These are phyloP conservation scores for Litoditis marina DNA, from an alignment of 2,888 invertebrate species.

Conservation along the genomic window DNA sequence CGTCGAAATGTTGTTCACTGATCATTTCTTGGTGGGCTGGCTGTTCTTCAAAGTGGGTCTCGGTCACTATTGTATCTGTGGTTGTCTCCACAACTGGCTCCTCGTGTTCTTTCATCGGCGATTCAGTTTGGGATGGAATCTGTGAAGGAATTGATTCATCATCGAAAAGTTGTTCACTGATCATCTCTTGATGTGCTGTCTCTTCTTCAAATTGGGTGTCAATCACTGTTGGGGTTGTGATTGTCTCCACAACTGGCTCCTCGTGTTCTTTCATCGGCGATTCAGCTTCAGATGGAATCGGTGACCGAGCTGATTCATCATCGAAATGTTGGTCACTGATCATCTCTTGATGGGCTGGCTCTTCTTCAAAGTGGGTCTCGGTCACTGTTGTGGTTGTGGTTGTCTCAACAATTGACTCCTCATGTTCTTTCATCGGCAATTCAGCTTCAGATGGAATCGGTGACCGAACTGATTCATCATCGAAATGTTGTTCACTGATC, in stretches of 20 bases:
- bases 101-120: not conserved
- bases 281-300: too few species aligned
- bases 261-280: constrained; percentile 2
- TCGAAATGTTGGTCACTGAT: too few species aligned
- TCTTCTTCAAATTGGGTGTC: not conserved
- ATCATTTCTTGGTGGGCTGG: too few species aligned
- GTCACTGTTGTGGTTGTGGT: not conserved
- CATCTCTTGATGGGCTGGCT: too few species aligned
- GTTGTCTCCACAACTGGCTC: not conserved
- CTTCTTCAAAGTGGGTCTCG: too few species aligned
- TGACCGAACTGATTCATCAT: too few species aligned
- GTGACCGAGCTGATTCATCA: too few species aligned
- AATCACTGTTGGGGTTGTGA: not conserved
- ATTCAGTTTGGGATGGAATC: not conserved
- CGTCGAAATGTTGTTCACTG: too few species aligned
- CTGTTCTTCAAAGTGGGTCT: not conserved
- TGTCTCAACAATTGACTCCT: constrained; percentile 13
- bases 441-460: too few species aligned
- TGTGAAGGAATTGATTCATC: too few species aligned
- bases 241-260: not conserved
- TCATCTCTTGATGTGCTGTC: not conserved
- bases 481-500: too few species aligned
- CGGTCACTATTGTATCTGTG: not conserved
- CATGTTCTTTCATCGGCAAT: not conserved
- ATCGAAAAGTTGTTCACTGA: too few species aligned